Evolutionary conservation across 2,888 invertebrate genomes (phyloP), one percentile per base, ranked within the genome.

Genomic region (Andrena bucephala): DNA sequence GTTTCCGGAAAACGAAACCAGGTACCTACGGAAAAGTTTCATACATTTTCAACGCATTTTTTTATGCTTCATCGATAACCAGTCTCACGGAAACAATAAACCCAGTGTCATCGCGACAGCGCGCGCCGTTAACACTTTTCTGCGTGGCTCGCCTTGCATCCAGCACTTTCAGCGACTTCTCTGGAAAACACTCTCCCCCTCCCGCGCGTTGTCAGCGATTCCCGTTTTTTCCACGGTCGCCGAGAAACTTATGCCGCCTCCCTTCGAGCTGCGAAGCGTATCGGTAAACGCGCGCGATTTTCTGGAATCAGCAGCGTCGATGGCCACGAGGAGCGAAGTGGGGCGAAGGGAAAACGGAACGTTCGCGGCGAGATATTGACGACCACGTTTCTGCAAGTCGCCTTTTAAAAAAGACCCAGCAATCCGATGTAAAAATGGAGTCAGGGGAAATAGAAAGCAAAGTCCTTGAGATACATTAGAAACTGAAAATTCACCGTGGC

Each of bases 141-240:
- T 13, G 6, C 33, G 24, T 7, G 65, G 54, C 7, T 6, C 33
- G 63, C 16, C 13, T 4, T 27, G 10, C 27, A 33, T 20, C 24
- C 36, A 20, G 29, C 48, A 24, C 16, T 54, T 62, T 67, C 67
- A 62, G 24, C 60, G 31, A 42, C 50, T 67, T 65, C 27, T 3
- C 33, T 24, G 54, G 50, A 36, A 77, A 70, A 79, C 77, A 77
- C 57, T 69, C 70, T 65, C 63, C 1, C 24, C 50, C 63, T 2
- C 31, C 2, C 10, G 24, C 29, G 73, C 31, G 7, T n/a, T 10
- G 67, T 78, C 78, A 78, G 76, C 78, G 76, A 76, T 63, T 75
- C 54, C 24, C 36, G 31, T 16, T 52, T 33, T 54, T 57, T 29
- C 20, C 73, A 62, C 42, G 52, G 52, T 24, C 75, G 54, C 27